Evolutionary conservation across 30 jellyfish, hydroid and myxozoan species (phyloP), one percentile per base, ranked within the genome.

Genomic region (Catostylus mosaicus): DNA sequence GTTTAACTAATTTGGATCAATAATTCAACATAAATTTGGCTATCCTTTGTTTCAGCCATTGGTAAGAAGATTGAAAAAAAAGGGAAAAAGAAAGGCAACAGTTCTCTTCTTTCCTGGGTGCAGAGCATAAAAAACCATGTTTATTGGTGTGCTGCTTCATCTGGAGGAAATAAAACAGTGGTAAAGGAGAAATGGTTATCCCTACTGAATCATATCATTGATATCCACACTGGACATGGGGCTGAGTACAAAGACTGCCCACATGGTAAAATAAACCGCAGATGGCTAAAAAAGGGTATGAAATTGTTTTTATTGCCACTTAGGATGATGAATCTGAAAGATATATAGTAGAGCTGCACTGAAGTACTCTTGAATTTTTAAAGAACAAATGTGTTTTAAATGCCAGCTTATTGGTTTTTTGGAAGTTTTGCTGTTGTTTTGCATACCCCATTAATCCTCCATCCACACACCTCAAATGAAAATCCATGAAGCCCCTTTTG

Each of bases 91-190:
- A 68, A 68, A 37, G 64, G 64, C 35, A 32, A 34, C 31, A 24
- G 64, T 22, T n/a, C 12, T 50, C 33, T 68, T 24, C 62, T 68
- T 16, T 33, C 24, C 32, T 68, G 80, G 80, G 36, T 68, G 36
- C 62, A 68, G 35, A 68, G 65, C 20, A 45, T 67, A 20, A 67
- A 67, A 67, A 67, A 67, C 61, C 80, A 67, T 67, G 80, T 32
- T 40, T 67, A 67, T 27, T 67, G 80, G 80, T 67, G 80, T 67
- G 80, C 80, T 30, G 60, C 80, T 11, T 67, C 80, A 30, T 30
- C 62, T 4, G 20, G 34, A 29, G 80, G 80, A 24, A 35, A 32
- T 67, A 60, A 29, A 32, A 32, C 35, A 20, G 23, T 37, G 0
- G 51, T 67, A 11, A 32, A 67, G 34, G 80, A 67, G 33, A 67